A percentile compares a stretch with the other conserved stretches of the same genome.
Evolutionary conservation across 1,140 invertebrate species (phyloP).

Genomic region (Portunus trituberculatus): DNA sequence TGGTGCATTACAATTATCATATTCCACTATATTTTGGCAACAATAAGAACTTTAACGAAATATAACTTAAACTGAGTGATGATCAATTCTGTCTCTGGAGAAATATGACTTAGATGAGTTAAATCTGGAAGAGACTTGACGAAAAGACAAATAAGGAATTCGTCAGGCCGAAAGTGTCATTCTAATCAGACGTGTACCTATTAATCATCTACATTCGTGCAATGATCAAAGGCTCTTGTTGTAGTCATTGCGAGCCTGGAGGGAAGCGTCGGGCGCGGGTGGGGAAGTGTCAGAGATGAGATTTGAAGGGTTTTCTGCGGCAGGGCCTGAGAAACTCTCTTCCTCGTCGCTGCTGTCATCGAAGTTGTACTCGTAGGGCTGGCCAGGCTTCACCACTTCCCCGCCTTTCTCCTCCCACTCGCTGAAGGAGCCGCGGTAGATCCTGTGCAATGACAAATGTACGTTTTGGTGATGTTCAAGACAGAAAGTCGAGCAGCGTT

Average conservation of each 20-base stretch:
- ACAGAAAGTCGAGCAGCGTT: background rate
- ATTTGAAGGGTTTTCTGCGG: background rate
- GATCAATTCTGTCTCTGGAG: no score
- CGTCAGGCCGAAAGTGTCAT: no score
- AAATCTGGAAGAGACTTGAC: no score
- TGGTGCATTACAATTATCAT: no score
- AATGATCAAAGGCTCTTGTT: no score
- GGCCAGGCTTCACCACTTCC: constrained; percentile 55
- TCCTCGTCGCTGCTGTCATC: constrained; percentile 54
- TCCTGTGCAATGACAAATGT: background rate
- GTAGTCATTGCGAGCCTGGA: background rate
- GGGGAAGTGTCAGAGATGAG: background rate
- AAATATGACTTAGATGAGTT: no score
- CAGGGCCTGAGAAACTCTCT: background rate
- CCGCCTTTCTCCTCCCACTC: constrained; percentile 72
- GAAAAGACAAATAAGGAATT: no score
- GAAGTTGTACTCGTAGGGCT: constrained; percentile 51
- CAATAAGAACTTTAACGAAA: no score
- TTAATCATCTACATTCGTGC: no score
- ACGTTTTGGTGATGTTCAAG: background rate
- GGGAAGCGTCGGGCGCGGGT: background rate
- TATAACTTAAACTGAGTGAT: no score
- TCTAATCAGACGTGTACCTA: no score
- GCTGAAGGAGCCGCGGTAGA: constrained; percentile 67
- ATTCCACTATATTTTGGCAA: no score